These are phyloP conservation scores for Protophormia terraenovae DNA, from an alignment of 2,888 invertebrate species.

Conservation along the genomic window DNA sequence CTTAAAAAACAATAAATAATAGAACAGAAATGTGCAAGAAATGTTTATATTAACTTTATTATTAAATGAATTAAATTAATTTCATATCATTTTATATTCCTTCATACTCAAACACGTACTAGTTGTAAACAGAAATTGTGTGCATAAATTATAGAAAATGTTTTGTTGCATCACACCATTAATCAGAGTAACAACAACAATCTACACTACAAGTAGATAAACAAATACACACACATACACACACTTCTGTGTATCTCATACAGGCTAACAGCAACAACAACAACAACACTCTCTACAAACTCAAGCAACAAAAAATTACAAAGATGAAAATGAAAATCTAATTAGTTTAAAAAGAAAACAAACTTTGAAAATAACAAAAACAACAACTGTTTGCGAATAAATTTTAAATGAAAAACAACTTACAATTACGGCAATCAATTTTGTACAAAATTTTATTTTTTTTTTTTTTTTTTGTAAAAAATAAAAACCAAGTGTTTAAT, in stretches of 20 bases:
- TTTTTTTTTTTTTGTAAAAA: too few species aligned
- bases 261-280: neutral
- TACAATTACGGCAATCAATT: constrained; percentile 37
- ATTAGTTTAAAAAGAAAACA: constrained; percentile 25
- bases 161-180: neutral
- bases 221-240: too few species aligned
- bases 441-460: neutral
- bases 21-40: too few species aligned
- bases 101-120: neutral
- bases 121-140: neutral
- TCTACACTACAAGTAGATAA: neutral
- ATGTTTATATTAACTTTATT: neutral
- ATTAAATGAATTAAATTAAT: neutral
- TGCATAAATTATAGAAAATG: constrained; percentile 29
- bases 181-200: neutral
- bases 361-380: constrained; percentile 31
- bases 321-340: constrained; percentile 53
- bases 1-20: too few species aligned
- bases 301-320: constrained; percentile 4
- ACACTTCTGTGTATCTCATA: too few species aligned
- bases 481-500: constrained; percentile 43
- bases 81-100: neutral
- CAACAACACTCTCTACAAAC: neutral
- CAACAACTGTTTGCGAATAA: constrained; percentile 21
- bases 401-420: constrained; percentile 43